Conservation (phyloP, 2,113 vertebrate genomes). For the Sander vitreus region DNA sequence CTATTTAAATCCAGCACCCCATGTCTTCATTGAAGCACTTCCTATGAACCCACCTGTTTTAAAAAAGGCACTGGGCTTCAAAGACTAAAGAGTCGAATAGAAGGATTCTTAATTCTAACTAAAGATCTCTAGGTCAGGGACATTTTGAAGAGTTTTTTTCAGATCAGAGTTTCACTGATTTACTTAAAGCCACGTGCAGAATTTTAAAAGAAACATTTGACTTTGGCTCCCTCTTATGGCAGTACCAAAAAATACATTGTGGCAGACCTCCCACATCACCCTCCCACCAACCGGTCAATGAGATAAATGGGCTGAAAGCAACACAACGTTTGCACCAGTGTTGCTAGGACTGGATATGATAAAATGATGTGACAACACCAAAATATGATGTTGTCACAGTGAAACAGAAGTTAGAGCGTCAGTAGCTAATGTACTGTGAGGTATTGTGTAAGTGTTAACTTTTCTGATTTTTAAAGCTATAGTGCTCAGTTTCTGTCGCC, state of each 20-base stretch:
- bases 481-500: no score
- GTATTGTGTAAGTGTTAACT: no score
- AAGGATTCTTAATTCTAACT: neutral
- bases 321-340: neutral
- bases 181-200: neutral
- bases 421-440: no score
- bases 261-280: neutral
- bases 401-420: neutral
- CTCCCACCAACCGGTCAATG: neutral
- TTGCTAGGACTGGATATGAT: no score
- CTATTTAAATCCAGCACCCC: constrained; percentile 65
- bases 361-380: no score
- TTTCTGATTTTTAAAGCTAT: no score
- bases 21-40: constrained; percentile 50
- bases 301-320: neutral
- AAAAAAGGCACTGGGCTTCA: neutral
- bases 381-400: neutral
- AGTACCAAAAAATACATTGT: neutral
- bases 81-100: rapidly evolving
- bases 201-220: neutral
- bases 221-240: constrained; percentile 15
- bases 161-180: rapidly evolving
- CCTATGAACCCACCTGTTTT: constrained; percentile 10
- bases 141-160: neutral
- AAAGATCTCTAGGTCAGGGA: neutral